Evolutionary conservation across 2,113 vertebrate species (phyloP).

Genomic region (Raja brachyura): DNA sequence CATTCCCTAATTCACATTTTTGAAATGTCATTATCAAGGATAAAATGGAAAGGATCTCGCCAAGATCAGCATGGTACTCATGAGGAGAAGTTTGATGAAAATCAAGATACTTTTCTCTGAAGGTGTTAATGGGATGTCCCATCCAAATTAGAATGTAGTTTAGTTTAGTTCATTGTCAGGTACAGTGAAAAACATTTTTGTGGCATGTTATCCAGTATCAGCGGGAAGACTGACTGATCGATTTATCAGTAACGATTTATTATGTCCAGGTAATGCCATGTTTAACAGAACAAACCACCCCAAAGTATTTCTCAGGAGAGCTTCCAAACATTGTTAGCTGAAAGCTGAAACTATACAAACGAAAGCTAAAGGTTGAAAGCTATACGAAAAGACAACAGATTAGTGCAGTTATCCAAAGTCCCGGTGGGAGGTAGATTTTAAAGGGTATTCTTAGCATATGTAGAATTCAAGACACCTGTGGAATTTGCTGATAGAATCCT

Average conservation of each 20-base stretch:
- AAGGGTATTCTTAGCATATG: not conserved
- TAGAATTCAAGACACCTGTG: not conserved
- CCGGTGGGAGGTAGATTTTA: not conserved
- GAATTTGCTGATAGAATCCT: not conserved
- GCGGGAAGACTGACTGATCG: too few relatives aligned
- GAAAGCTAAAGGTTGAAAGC: not conserved
- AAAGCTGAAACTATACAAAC: too few relatives aligned
- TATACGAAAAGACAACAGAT: not conserved
- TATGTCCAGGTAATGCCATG: not conserved
- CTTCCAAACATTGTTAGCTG: not conserved
- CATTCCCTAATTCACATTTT: not conserved
- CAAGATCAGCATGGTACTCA: not conserved
- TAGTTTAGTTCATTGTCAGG: too few relatives aligned
- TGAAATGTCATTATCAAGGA: not conserved
- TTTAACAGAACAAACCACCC: not conserved
- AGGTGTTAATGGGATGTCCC: not conserved
- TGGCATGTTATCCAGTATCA: too few relatives aligned
- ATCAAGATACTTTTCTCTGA: not conserved
- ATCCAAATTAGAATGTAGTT: not conserved
- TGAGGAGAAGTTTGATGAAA: not conserved
- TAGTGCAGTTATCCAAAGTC: not conserved
- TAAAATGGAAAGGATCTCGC: not conserved
- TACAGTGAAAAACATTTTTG: too few relatives aligned
- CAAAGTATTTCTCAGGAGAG: not conserved
- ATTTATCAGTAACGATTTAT: not conserved